Percentiles rank a stretch among this genome's conserved stretches.
phyloP scores from a whole-genome alignment of 2,797 vertebrate genomes.

The Phoeniculus purpureus region DNA sequence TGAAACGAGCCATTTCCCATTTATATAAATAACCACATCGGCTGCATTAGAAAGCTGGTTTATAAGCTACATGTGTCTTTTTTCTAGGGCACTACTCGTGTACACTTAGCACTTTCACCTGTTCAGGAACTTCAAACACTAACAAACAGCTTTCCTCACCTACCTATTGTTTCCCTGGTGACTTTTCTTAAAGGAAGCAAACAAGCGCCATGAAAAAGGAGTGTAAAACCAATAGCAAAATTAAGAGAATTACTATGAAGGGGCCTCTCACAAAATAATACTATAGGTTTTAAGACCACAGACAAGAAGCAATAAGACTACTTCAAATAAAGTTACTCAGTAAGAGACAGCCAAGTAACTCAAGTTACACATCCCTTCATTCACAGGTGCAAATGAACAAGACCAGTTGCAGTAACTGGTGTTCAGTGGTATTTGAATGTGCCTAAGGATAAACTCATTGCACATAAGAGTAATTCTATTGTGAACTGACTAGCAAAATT shows the following conservation, averaged over 20 bases:
- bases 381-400: neutral
- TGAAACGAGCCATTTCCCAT: neutral
- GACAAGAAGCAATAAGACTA: neutral
- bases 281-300: neutral
- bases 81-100: neutral
- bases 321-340: neutral
- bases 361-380: neutral
- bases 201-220: neutral
- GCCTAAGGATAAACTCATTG: neutral
- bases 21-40: neutral
- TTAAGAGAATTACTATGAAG: neutral
- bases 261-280: neutral
- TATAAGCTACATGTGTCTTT: neutral
- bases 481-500: neutral
- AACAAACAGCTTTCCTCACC: neutral
- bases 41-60: neutral
- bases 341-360: neutral
- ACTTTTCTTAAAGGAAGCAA: conserved; percentile 20
- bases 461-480: neutral
- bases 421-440: neutral
- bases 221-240: neutral
- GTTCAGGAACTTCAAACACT: neutral
- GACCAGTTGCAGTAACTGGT: neutral
- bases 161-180: neutral
- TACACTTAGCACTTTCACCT: neutral